Evolutionary conservation across 2,113 vertebrate species (phyloP).

Genomic region (Coturnix japonica): DNA sequence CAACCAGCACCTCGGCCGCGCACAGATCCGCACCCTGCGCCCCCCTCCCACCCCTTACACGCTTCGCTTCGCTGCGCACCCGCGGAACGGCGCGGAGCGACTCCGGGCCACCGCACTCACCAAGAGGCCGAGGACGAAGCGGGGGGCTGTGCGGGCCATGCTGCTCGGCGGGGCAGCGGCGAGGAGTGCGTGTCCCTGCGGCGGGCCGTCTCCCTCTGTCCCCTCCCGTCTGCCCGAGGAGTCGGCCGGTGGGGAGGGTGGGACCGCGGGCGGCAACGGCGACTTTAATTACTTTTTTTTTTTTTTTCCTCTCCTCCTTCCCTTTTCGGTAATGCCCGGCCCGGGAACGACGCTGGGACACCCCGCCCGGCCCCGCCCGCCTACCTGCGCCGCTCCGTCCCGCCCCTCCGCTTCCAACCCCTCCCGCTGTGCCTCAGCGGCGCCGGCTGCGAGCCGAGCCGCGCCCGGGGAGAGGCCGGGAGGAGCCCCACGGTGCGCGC

Average conservation of each 20-base stretch:
- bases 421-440: too few species aligned
- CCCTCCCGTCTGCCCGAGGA: conserved; percentile 36
- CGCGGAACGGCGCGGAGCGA: neutral
- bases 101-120: conserved; percentile 61
- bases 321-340: conserved; percentile 13
- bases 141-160: conserved; percentile 65
- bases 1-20: too few species aligned
- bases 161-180: neutral
- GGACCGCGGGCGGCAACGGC: conserved; percentile 12
- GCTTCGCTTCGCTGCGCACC: too few species aligned
- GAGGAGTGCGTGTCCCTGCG: neutral
- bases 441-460: too few species aligned
- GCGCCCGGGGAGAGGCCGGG: neutral
- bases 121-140: conserved; percentile 68
- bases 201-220: neutral
- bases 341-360: neutral
- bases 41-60: too few species aligned
- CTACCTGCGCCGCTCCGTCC: neutral
- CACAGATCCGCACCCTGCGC: too few species aligned
- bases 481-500: neutral
- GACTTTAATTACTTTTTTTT: conserved; percentile 46
- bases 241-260: conserved; percentile 41
- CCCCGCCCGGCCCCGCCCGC: neutral
- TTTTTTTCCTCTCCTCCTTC: neutral
- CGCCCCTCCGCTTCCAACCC: neutral